Base-by-base conservation (phyloP, 2,888 invertebrate genomes). In the Caenorhabditis sinica region DNA sequence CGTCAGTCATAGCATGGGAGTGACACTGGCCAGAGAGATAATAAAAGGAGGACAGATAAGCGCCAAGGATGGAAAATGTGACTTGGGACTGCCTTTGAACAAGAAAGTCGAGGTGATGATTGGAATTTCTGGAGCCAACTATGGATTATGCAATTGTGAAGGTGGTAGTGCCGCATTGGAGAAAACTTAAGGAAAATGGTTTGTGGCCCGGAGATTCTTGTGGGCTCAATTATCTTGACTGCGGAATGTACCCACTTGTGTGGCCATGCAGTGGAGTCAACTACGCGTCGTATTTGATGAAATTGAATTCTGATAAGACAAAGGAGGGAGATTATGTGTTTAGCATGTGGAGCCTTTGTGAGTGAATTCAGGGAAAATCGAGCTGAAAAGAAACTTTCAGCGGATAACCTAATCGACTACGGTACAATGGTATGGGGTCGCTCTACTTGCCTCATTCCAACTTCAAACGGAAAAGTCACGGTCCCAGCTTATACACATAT, bases 91-190 rank as follows among this genome's bases (percentile, higher is more conserved):
- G 4, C 82, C 90, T 2, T n/a, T 90, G 56, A 87, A 77, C 56
- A 61, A 80, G 23, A 83, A 86, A 30, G 82, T 91, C 53, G 87
- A 90, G 53, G 90, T 90, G 20, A 82, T 91, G 60, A 75, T 91
- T 61, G 91, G 91, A 30, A 76, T 91, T 56, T 80, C 91, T 9
- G 91, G 91, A 2, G 91, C 88, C 25, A 91, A 91, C 80, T 90
- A 87, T 69, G 91, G 91, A 17, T 71, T 91, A 61, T 91, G 91
- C 79, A 86, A 86, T 49, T 91, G 91, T 71, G 87, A 86, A 28
- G 89, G 87, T 20, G 72, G 72, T 17, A 61, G 80, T 13, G 86
- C 88, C 0, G 61, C 72, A 13, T 53, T 85, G 17, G 87, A 87
- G 30, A 85, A 88, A 17, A 90, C 91, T 11, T 91, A 82, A 77